A percentile compares a stretch with the other conserved stretches of the same genome.
phyloP scores from a whole-genome alignment of 1,140 invertebrate species.

The Drosophila fuyamai region DNA sequence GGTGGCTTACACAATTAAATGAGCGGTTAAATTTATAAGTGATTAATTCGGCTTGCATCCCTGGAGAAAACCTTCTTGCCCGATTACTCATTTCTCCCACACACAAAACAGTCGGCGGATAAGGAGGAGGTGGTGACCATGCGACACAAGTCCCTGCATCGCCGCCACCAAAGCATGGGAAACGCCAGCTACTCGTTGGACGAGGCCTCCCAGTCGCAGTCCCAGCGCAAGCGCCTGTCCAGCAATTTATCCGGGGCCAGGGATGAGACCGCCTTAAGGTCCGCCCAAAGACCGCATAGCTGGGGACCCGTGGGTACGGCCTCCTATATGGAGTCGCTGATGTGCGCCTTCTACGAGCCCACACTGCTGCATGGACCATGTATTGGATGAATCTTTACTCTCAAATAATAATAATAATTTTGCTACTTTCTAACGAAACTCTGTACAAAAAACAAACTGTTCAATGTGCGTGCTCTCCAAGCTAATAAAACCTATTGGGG shows the following conservation, averaged over 20 bases:
- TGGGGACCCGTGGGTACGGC: slow-evolving; percentile 84
- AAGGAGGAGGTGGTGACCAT: slow-evolving; percentile 68
- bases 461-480: slow-evolving; percentile 56
- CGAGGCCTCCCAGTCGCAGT: slow-evolving; percentile 28
- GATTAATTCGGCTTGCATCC: slow-evolving; percentile 1
- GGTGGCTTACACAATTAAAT: too few relatives aligned
- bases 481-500: slow-evolving; percentile 65
- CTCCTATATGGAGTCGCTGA: slow-evolving; percentile 79
- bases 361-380: slow-evolving; percentile 84
- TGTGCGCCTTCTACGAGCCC: slow-evolving; percentile 77
- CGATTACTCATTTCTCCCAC: slow-evolving; percentile 5
- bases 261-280: slow-evolving; percentile 51
- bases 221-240: slow-evolving; percentile 46
- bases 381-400: slow-evolving; percentile 77
- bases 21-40: not conserved
- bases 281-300: slow-evolving; percentile 72
- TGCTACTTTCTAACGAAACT: slow-evolving; percentile 32
- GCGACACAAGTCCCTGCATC: slow-evolving; percentile 74
- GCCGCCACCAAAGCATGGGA: slow-evolving; percentile 77
- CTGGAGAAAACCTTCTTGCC: not conserved
- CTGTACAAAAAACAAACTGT: slow-evolving; percentile 60
- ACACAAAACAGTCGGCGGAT: slow-evolving; percentile 50
- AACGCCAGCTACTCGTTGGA: slow-evolving; percentile 77
- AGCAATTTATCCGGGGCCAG: slow-evolving; percentile 62
- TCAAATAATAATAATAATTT: slow-evolving; percentile 24